A percentile compares a stretch with the other conserved stretches of the same genome.
These are phyloP conservation scores for Campoletis sonorensis DNA, from an alignment of 1,140 invertebrate species.

Conservation along the genomic window DNA sequence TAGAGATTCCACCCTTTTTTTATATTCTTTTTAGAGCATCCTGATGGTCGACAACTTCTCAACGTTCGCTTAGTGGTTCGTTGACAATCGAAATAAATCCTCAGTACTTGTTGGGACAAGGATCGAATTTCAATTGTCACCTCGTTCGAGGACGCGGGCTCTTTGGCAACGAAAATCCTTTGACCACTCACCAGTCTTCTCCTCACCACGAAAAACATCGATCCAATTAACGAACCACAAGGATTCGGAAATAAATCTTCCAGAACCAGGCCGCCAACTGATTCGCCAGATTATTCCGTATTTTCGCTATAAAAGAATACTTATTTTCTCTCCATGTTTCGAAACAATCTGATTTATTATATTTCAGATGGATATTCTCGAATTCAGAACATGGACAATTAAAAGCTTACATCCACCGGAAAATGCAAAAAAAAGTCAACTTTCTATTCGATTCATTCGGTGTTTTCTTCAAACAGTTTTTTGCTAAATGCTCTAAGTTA, in stretches of 20 bases:
- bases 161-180: slow-evolving; percentile 29
- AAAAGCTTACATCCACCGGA: too few species aligned
- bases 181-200: neutral
- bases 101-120: slow-evolving; percentile 31
- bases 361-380: neutral
- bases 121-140: slow-evolving; percentile 59
- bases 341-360: neutral
- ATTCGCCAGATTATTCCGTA: neutral
- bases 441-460: too few species aligned
- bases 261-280: slow-evolving; percentile 1
- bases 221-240: slow-evolving; percentile 51
- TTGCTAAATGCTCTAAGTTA: too few species aligned
- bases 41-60: slow-evolving; percentile 44
- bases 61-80: slow-evolving; percentile 46
- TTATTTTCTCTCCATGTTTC: neutral
- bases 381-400: too few species aligned
- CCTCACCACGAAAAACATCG: slow-evolving; percentile 42
- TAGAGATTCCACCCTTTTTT: neutral
- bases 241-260: slow-evolving; percentile 41
- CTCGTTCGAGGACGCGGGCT: slow-evolving; percentile 21
- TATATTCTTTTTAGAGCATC: slow-evolving; percentile 41
- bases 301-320: neutral
- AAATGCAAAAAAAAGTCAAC: too few species aligned
- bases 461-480: too few species aligned
- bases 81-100: slow-evolving; percentile 56